Base-by-base conservation (phyloP, 2,113 vertebrate genomes). In the Pelecanoides urinatrix region DNA sequence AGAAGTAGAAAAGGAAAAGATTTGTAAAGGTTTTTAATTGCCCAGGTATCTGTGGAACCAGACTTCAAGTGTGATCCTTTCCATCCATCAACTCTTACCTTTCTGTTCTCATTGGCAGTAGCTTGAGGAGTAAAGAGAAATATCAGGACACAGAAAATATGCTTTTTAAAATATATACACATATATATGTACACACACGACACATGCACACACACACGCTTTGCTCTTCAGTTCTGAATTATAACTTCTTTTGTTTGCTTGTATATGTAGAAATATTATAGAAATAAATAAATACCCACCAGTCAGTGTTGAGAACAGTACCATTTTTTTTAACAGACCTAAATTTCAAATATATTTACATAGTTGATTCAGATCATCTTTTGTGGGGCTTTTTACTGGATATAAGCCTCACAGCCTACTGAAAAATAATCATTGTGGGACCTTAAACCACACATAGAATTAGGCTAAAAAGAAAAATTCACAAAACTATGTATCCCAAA, bases 361-460 rank as follows among this genome's bases (percentile, higher is more conserved):
- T 9, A 78, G 29, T 26, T 68, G 26, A 61, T 65, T 75, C 53
- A 77, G 15, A 50, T 52, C 11, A 65, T 36, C 18, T 55, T 89
- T 62, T n/a, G 15, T 38, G 16, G 18, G 26, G 18, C 3, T 66
- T 92, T 81, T 84, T 44, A 42, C 53, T 16, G 25, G 13, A n/a
- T 72, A n/a, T 20, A 73, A 96, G 45, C 58, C 52, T 70, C 2
- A 6, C 7, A 87, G 32, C 6, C 16, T 49, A 70, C n/a, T 66
- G 62, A 66, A 87, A 91, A 94, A 75, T 44, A 76, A 73, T 61
- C 61, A 65, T 9, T 45, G 70, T 55, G 30, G 77, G 45, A 79
- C 84, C 38, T 76, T 76, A 73, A 90, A 91, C 62, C 47, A 83
- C 38, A 88, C 61, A 88, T 4, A 97, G 68, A 65, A 97, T 96